These are phyloP conservation scores for Rhingia rostrata DNA, from an alignment of 2,888 invertebrate genomes.

Conservation along the genomic window DNA sequence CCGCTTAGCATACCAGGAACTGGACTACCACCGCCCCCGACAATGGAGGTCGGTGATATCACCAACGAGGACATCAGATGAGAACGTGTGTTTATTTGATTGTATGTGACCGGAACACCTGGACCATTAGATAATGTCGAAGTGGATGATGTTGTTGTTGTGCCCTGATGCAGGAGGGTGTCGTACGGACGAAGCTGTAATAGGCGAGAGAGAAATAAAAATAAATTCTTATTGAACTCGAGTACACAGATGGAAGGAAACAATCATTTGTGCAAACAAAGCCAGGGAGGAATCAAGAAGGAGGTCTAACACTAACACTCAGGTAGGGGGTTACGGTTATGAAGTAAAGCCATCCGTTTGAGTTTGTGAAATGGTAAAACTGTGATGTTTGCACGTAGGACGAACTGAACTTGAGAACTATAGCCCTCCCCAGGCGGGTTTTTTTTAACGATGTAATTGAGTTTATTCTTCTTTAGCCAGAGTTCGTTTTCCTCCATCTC, in stretches of 20 bases:
- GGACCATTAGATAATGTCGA: slow-evolving; percentile 67
- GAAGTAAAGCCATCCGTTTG: slow-evolving; percentile 1
- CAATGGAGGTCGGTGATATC: slow-evolving; percentile 77
- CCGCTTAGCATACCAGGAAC: slow-evolving; percentile 59
- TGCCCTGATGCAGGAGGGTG: slow-evolving; percentile 63
- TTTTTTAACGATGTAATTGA: slow-evolving; percentile 65
- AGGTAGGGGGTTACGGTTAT: not conserved
- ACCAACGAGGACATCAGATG: slow-evolving; percentile 79
- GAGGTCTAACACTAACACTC: not conserved
- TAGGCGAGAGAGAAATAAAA: slow-evolving; percentile 27
- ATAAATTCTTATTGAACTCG: slow-evolving; percentile 54
- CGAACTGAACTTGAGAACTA: slow-evolving; percentile 4
- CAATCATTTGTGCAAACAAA: slow-evolving; percentile 28
- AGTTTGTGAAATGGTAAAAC: slow-evolving; percentile 28
- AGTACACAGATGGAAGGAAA: slow-evolving; percentile 24
- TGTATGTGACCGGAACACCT: slow-evolving; percentile 80
- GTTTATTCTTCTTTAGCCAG: slow-evolving; percentile 9
- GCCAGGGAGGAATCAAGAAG: not conserved
- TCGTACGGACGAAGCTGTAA: slow-evolving; percentile 63
- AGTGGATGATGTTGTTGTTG: slow-evolving; percentile 61
- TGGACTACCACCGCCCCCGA: slow-evolving; percentile 76
- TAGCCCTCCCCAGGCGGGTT: slow-evolving; percentile 23
- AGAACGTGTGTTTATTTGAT: slow-evolving; percentile 81
- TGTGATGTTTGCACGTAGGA: slow-evolving; percentile 46
- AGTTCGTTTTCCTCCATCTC: slow-evolving; percentile 3